Evolutionary conservation across 2,797 vertebrate species (phyloP), one percentile per base, ranked within the genome.

Genomic region (Crypturellus tataupa): DNA sequence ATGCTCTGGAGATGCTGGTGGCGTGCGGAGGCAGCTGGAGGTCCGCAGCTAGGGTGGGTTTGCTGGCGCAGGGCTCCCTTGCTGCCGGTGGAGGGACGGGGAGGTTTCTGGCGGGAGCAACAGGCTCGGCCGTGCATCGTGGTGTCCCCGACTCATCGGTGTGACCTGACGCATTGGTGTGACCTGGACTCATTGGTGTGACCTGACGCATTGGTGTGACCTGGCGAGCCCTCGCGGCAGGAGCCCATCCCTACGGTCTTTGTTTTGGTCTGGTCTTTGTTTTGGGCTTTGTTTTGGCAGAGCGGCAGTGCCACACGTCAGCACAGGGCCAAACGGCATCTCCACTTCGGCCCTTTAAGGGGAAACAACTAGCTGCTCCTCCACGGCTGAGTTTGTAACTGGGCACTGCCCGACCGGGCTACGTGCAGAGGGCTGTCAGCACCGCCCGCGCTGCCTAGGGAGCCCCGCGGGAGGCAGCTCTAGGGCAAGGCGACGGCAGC

Each of bases 341-440:
- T 12, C 15, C 2, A 49, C 39, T 1, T 42, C 2, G 1, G 31
- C 16, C 8, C 11, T 16, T 1, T 40, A 40, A n/a, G 5, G 53
- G 21, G 12, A 13, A 19, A 18, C 3, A 29, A 0, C 2, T 13
- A 20, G 7, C 31, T 8, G n/a, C 51, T 4, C 8, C 2, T 3
- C 12, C 56, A 18, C 14, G 29, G 35, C 21, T 31, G 9, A 55
- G 19, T 31, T 31, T 31, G 17, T 55, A 55, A 55, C 51, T 9
- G 27, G 27, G 51, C 27, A 55, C 29, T 31, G 53, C 53, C 31
- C 17, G 51, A 23, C 8, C 13, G 9, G 20, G 4, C 7, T 15
- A 7, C 27, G 8, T 6, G 12, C 13, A 12, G 3, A 8, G 4
- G 31, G 8, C 3, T 44, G 14, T 15, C 60, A 13, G 25, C 16